Percentiles rank a stretch among this genome's conserved stretches.
Conservation (phyloP, 2,888 invertebrate genomes). For the Buathra laborator region DNA sequence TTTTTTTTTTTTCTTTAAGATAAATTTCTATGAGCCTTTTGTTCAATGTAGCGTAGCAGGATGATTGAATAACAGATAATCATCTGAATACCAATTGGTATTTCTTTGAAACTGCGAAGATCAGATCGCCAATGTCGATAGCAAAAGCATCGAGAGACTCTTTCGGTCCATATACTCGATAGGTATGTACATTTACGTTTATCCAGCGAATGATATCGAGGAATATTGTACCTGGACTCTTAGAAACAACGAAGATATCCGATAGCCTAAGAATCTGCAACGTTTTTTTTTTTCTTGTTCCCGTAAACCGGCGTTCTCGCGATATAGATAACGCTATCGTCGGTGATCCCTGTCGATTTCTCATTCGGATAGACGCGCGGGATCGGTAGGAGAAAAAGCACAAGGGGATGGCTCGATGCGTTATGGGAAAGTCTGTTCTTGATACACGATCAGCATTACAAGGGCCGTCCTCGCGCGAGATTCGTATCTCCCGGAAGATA, state of each 20-base stretch:
- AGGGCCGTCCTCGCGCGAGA: constrained; percentile 20
- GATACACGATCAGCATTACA: constrained; percentile 55
- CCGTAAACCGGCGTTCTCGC: constrained; percentile 40
- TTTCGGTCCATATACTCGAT: not conserved
- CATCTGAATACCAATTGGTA: constrained; percentile 5
- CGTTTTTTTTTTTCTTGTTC: not conserved
- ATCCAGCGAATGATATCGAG: not conserved
- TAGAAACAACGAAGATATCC: not conserved
- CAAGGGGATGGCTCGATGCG: constrained; percentile 38
- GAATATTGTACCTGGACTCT: not conserved
- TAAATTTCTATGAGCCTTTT: not conserved
- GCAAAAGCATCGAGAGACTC: not conserved
- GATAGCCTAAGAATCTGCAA: not conserved
- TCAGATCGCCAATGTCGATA: constrained; percentile 34
- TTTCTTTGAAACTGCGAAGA: constrained; percentile 10
- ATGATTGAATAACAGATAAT: constrained; percentile 21
- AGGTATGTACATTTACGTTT: constrained; percentile 5
- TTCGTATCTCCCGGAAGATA: constrained; percentile 22
- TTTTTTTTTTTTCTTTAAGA: not conserved
- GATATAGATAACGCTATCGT: not conserved
- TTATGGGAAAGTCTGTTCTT: constrained; percentile 55
- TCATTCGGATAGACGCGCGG: constrained; percentile 76
- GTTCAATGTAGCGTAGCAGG: constrained; percentile 3
- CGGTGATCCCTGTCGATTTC: constrained; percentile 77
- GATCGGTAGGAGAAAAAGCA: constrained; percentile 4